Conservation (phyloP, 2,113 vertebrate genomes). For the Antechinus flavipes region DNA sequence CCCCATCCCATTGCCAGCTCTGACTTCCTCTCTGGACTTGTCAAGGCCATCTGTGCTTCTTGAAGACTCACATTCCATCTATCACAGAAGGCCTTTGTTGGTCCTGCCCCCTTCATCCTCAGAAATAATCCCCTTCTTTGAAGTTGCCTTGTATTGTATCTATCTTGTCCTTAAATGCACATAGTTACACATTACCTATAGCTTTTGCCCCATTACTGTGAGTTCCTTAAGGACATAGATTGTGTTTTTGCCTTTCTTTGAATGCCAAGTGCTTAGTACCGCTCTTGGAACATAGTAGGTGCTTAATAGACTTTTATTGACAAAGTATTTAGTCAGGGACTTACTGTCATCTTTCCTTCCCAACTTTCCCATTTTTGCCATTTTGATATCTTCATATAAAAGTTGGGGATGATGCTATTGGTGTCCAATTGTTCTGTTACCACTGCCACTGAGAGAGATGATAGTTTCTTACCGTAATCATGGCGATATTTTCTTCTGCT, state of each 20-base stretch:
- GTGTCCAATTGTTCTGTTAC: not conserved
- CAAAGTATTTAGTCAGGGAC: too few species aligned
- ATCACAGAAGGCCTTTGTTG: not conserved
- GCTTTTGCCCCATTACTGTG: not conserved
- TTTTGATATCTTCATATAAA: not conserved
- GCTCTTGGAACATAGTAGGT: not conserved
- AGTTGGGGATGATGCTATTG: not conserved
- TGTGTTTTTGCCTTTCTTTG: not conserved
- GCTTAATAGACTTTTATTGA: too few species aligned
- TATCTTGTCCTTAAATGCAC: not conserved
- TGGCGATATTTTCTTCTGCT: not conserved
- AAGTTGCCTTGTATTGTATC: not conserved
- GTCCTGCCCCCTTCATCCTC: not conserved
- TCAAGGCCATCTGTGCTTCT: not conserved
- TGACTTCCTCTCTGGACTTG: too few species aligned
- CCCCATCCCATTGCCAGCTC: too few species aligned
- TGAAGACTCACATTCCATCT: not conserved
- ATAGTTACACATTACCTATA: not conserved
- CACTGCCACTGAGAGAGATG: not conserved
- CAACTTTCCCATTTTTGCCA: too few species aligned
- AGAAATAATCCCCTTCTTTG: not conserved
- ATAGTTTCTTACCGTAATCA: not conserved
- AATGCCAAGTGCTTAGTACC: not conserved
- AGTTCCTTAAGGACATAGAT: not conserved
- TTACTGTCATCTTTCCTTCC: not conserved